Evolutionary conservation across 2,888 invertebrate genomes (phyloP).

Genomic region (Cyaniris semiargus): DNA sequence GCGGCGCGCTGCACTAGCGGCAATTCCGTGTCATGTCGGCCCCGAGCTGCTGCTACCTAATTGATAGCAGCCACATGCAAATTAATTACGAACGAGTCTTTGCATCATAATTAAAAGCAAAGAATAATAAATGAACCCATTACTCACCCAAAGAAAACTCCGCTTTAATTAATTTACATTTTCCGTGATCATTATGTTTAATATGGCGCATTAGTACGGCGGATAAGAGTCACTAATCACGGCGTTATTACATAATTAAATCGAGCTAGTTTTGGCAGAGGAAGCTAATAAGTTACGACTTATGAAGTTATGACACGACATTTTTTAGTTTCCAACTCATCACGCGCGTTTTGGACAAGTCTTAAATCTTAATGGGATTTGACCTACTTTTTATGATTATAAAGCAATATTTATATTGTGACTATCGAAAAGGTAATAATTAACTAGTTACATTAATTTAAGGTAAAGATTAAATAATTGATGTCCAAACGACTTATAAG

Average conservation of each 20-base stretch:
- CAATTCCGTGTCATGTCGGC: conserved; percentile 35
- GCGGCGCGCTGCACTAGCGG: conserved; percentile 39
- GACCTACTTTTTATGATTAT: neutral
- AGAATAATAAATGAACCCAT: conserved; percentile 43
- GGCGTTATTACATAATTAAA: neutral
- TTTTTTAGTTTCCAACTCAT: neutral
- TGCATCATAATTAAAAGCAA: conserved; percentile 45
- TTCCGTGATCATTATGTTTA: conserved; percentile 32
- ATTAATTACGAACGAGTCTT: conserved; percentile 46
- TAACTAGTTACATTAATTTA: no score
- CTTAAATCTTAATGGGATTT: neutral
- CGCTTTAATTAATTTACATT: conserved; percentile 41
- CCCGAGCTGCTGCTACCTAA: conserved; percentile 44
- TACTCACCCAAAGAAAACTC: conserved; percentile 40
- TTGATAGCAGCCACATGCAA: conserved; percentile 47
- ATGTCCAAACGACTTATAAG: neutral
- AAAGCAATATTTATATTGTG: no score
- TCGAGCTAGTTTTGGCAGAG: neutral
- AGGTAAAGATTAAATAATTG: neutral
- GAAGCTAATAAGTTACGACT: neutral
- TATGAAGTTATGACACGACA: neutral
- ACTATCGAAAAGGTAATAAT: no score
- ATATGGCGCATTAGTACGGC: neutral
- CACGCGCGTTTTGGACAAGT: neutral
- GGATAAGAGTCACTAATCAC: conserved; percentile 16